Evolutionary conservation across 2,888 invertebrate species (phyloP).

Genomic region (Dynastes grantii): DNA sequence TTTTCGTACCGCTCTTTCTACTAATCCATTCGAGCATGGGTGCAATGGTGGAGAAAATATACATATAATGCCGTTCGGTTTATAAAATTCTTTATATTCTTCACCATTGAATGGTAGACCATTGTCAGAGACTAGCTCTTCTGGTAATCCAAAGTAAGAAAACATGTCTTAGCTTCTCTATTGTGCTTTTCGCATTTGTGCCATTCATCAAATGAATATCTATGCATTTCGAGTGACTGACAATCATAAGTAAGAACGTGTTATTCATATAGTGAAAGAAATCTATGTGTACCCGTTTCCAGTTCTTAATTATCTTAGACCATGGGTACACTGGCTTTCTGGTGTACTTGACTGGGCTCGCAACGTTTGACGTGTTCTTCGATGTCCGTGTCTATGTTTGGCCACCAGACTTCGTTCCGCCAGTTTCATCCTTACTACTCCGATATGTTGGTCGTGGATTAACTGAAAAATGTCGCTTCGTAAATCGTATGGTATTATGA

Average conservation of each 20-base stretch:
- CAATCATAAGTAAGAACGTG: conserved; percentile 64
- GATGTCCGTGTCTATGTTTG: conserved; percentile 59
- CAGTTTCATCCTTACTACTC: conserved; percentile 60
- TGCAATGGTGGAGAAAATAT: conserved; percentile 36
- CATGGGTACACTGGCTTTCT: conserved; percentile 48
- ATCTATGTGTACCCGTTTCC: conserved; percentile 67
- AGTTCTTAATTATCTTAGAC: conserved; percentile 58
- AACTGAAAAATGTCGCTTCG: background rate
- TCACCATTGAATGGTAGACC: conserved; percentile 55
- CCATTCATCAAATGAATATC: conserved; percentile 9
- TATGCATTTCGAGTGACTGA: conserved; percentile 64
- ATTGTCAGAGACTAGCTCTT: conserved; percentile 56
- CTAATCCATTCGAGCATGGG: no score
- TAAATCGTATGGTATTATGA: background rate
- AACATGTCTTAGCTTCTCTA: conserved; percentile 56
- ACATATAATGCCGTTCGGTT: conserved; percentile 47
- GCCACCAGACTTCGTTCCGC: conserved; percentile 59
- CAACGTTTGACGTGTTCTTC: conserved; percentile 46
- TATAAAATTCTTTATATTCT: conserved; percentile 52
- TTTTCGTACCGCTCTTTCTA: no score
- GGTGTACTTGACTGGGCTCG: background rate
- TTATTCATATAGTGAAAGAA: conserved; percentile 65
- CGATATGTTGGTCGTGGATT: conserved; percentile 60
- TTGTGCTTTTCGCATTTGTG: conserved; percentile 26
- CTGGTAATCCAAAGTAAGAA: conserved; percentile 53